phyloP scores from a whole-genome alignment of 2,888 invertebrate genomes.

The Tethea ocularis region DNA sequence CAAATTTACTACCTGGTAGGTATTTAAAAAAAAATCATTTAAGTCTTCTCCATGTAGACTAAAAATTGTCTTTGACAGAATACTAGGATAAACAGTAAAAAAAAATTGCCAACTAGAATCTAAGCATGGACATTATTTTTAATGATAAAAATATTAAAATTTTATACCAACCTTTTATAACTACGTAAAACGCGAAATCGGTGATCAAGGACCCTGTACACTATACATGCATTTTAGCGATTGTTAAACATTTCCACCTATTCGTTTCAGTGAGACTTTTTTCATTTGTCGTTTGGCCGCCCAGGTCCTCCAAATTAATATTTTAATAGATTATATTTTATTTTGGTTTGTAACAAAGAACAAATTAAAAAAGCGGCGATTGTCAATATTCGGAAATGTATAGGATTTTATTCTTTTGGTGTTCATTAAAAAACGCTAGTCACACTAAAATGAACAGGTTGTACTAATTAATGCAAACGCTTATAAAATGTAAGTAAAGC shows the following conservation, averaged over 20 bases:
- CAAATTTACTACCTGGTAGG: neutral
- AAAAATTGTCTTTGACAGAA: no score
- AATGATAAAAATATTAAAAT: conserved; percentile 22
- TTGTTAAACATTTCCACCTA: conserved; percentile 11
- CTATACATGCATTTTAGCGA: conserved; percentile 26
- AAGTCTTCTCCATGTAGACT: no score
- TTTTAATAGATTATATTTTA: no score
- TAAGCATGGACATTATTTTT: conserved; percentile 43
- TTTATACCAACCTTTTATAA: conserved; percentile 7
- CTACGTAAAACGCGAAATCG: conserved; percentile 29
- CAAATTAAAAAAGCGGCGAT: no score
- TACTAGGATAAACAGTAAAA: no score
- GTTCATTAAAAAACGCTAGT: neutral
- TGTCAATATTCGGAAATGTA: no score
- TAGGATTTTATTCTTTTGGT: no score
- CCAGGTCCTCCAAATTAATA: no score
- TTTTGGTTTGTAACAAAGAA: no score
- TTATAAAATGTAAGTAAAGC: conserved; percentile 42
- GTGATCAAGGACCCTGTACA: conserved; percentile 41
- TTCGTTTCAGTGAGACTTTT: no score
- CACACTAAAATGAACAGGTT: conserved; percentile 29
- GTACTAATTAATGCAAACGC: conserved; percentile 16
- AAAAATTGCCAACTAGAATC: no score
- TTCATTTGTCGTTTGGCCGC: no score
- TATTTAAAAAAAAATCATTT: neutral